Conservation (phyloP, 53 echinoderm and acorn worm species). For the Actinopyga echinites region DNA sequence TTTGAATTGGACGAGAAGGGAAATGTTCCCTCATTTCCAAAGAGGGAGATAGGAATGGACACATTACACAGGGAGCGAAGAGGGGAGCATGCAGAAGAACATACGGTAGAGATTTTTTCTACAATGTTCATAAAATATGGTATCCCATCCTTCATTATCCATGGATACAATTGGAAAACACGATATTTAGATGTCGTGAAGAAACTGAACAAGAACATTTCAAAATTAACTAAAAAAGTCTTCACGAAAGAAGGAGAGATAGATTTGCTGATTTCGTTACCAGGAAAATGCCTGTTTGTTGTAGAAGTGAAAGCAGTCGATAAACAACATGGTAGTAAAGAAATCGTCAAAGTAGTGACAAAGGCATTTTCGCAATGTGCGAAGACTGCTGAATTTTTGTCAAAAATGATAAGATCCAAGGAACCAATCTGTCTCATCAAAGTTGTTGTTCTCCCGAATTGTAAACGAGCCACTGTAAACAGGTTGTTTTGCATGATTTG, state of each 20-base stretch:
- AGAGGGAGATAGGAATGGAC: background rate
- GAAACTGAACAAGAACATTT: background rate
- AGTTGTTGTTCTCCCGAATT: background rate
- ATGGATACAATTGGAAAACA: constrained; percentile 34
- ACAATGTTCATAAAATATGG: background rate
- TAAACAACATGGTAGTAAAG: too few species aligned
- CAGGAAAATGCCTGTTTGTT: constrained; percentile 16
- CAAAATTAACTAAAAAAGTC: background rate
- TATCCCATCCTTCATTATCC: constrained; percentile 2
- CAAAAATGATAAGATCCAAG: background rate
- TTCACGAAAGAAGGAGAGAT: constrained; percentile 7
- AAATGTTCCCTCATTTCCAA: too few species aligned
- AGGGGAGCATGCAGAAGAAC: constrained; percentile 10
- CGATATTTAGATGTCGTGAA: background rate
- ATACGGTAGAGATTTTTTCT: background rate
- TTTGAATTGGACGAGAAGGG: too few species aligned
- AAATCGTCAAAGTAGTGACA: too few species aligned
- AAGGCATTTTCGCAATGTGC: background rate
- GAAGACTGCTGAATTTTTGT: background rate
- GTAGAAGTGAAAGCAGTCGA: constrained; percentile 23
- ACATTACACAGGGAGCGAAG: constrained; percentile 12
- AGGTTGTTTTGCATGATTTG: background rate
- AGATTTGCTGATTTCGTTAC: constrained; percentile 22
- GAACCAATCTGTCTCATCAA: background rate
- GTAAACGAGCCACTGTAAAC: background rate